Percentiles rank a stretch among this genome's conserved stretches.
These are phyloP conservation scores for Helobdella robusta DNA, from an alignment of 2,888 invertebrate species.

Conservation along the genomic window DNA sequence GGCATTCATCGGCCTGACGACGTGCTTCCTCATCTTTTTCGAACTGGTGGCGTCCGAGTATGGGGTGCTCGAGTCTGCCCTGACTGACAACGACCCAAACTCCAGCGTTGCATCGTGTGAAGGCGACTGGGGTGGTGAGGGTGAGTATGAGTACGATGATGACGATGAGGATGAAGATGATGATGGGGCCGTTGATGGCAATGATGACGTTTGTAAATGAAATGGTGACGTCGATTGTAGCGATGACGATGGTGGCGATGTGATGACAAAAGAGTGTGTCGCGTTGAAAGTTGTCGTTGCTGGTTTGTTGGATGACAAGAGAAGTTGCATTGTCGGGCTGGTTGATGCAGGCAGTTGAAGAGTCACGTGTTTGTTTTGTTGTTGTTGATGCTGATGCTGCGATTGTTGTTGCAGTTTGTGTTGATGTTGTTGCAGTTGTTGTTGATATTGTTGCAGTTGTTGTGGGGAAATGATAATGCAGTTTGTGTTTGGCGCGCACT, in stretches of 20 bases:
- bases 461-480: no score
- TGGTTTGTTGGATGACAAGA: no score
- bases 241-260: neutral
- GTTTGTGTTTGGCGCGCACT: no score
- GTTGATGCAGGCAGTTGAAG: no score
- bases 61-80: conserved; percentile 81
- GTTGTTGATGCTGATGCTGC: no score
- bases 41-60: conserved; percentile 85
- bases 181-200: neutral
- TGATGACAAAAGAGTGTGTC: neutral
- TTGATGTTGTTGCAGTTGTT: neutral
- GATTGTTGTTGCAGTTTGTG: neutral
- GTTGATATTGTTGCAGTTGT: no score
- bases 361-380: no score
- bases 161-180: conserved; percentile 13
- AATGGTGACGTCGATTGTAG: neutral
- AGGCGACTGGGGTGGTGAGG: neutral
- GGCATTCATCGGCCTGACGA: conserved; percentile 97
- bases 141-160: neutral
- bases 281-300: conserved; percentile 8
- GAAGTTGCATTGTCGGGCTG: no score
- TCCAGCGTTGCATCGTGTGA: neutral
- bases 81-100: conserved; percentile 81
- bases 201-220: neutral
- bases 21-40: conserved; percentile 93